phyloP scores from a whole-genome alignment of 2,797 vertebrate species.

The Eospalax fontanierii region DNA sequence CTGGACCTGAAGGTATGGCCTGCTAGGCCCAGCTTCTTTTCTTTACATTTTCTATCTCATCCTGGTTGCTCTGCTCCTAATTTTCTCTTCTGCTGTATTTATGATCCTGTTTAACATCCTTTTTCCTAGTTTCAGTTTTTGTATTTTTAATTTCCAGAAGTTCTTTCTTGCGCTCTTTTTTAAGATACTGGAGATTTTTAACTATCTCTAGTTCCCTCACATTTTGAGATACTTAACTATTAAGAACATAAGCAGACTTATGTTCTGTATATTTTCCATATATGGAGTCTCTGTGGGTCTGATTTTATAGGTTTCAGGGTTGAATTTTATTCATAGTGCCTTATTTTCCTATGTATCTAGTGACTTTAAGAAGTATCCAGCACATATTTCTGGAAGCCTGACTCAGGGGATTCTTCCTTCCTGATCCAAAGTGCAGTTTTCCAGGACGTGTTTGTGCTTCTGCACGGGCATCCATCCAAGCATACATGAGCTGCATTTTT shows the following conservation, averaged over 20 bases:
- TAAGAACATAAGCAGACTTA: too few species aligned
- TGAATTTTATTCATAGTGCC: slow-evolving; percentile 39
- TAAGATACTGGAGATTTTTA: not conserved
- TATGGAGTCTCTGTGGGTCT: not conserved
- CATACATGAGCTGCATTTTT: slow-evolving; percentile 32
- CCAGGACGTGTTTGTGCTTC: slow-evolving; percentile 4
- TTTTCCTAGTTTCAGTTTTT: slow-evolving; percentile 42
- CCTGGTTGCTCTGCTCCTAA: slow-evolving; percentile 6
- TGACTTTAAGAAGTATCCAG: not conserved
- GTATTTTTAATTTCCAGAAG: slow-evolving; percentile 53
- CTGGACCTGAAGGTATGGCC: not conserved
- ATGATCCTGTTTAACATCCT: not conserved
- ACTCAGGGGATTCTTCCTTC: not conserved
- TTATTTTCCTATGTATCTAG: slow-evolving; percentile 15
- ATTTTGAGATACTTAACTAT: slow-evolving; percentile 29
- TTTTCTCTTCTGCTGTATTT: slow-evolving; percentile 38
- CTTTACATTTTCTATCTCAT: not conserved
- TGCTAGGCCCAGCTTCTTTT: not conserved
- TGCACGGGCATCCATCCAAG: slow-evolving; percentile 7
- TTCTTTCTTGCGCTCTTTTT: not conserved
- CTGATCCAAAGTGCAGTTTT: slow-evolving; percentile 26
- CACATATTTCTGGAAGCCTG: slow-evolving; percentile 10
- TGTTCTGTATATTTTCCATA: slow-evolving; percentile 5
- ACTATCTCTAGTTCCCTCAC: slow-evolving; percentile 14
- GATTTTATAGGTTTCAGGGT: not conserved